Evolutionary conservation across 2,888 invertebrate genomes (phyloP).

Genomic region (Agrilus biguttatus): DNA sequence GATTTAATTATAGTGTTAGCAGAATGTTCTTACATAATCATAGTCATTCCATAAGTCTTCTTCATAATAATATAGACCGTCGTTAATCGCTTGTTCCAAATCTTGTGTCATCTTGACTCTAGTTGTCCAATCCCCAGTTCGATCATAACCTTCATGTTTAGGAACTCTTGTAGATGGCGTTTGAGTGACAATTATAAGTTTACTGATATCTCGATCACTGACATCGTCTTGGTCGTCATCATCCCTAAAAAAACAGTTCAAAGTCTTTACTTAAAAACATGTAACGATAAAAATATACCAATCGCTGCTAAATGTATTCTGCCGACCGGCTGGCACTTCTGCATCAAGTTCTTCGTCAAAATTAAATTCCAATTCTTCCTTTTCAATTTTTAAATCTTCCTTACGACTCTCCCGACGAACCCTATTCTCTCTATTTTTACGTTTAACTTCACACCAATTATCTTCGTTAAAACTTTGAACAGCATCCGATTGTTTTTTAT

Average conservation of each 20-base stretch:
- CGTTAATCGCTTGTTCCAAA: constrained; percentile 87
- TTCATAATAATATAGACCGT: constrained; percentile 92
- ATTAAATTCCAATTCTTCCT: constrained; percentile 89
- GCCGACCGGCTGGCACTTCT: constrained; percentile 58
- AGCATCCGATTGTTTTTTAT: constrained; percentile 8
- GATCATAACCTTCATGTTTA: constrained; percentile 81
- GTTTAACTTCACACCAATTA: constrained; percentile 44
- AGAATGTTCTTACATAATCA: constrained; percentile 31
- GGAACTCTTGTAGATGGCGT: constrained; percentile 37
- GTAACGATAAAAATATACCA: constrained; percentile 32
- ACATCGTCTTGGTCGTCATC: constrained; percentile 82
- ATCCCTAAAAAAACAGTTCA: constrained; percentile 37
- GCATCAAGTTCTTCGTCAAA: constrained; percentile 88
- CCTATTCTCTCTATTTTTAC: constrained; percentile 25
- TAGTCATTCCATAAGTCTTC: constrained; percentile 76
- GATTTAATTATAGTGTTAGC: constrained; percentile 1
- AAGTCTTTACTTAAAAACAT: neutral
- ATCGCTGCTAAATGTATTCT: constrained; percentile 69
- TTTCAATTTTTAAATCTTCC: constrained; percentile 16
- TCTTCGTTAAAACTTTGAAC: constrained; percentile 21
- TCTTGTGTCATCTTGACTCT: constrained; percentile 92
- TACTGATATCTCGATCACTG: constrained; percentile 83
- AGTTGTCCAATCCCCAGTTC: constrained; percentile 79
- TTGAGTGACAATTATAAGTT: constrained; percentile 91
- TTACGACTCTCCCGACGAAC: constrained; percentile 18